Evolutionary conservation across 2,888 invertebrate genomes (phyloP), one percentile per base, ranked within the genome.

Genomic region (Apodemia zela): DNA sequence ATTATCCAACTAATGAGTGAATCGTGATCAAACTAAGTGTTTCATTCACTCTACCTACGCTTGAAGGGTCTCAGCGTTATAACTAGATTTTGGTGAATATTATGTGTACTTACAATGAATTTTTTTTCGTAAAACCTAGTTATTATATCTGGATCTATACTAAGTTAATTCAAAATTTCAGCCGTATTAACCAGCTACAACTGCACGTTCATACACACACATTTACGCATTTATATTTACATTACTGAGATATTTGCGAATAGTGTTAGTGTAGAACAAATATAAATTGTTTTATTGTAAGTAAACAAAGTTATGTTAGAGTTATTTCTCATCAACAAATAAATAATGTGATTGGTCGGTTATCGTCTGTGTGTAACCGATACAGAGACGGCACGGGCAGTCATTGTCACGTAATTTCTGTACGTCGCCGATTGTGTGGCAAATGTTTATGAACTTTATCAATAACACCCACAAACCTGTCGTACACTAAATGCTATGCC

Each of bases 381-480:
- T 73, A 58, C 57, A 57, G 49, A 38, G 35, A 15, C 61, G 61
- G 72, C 75, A 73, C 74, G 76, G 73, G 74, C 72, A 87, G 87
- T 85, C 87, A 85, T 86, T 87, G 89, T 88, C 89, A 84, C 86
- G 80, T 78, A 77, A 74, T 70, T 76, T 80, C 76, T 75, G 73
- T 18, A 13, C 51, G 51, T 21, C 54, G 77, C 73, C 78, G 81
- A 82, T 82, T 86, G 84, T 81, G 74, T 72, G 76, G 73, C 71
- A 61, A 61, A 72, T 88, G 87, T 90, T 89, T 88, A 85, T 85
- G 69, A 73, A 76, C 81, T 81, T 89, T 89, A 90, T 90, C 89
- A 87, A 87, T 87, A 88, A 87, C 84, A 86, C 62, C 67, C 42
- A 18, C 63, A 61, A 51, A 68, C 63, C 57, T n/a, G 71, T 65